Percentiles rank a stretch among this genome's conserved stretches.
These are phyloP conservation scores for Eubasilissa regina DNA, from an alignment of 1,140 invertebrate genomes.

Conservation along the genomic window DNA sequence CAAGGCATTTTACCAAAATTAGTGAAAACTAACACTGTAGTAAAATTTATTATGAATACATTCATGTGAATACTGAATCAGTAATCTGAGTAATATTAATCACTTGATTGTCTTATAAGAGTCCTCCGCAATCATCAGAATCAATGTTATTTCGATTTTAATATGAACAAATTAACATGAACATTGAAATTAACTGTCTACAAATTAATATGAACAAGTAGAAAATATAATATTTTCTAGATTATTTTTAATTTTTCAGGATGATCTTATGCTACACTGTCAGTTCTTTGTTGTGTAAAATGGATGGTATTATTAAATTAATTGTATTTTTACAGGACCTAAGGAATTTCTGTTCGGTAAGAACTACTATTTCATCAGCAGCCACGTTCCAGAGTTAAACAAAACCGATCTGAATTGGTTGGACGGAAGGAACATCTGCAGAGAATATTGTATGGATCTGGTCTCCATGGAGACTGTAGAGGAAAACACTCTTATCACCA, in stretches of 20 bases:
- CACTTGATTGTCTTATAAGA: too few relatives aligned
- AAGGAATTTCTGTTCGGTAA: conserved; percentile 39
- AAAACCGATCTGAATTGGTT: conserved; percentile 35
- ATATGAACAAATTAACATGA: too few relatives aligned
- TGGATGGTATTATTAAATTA: not conserved
- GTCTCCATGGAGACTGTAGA: conserved; percentile 43
- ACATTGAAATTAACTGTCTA: not conserved
- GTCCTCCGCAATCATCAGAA: too few relatives aligned
- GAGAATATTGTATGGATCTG: conserved; percentile 47
- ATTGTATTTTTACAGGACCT: conserved; percentile 34
- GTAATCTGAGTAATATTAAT: too few relatives aligned
- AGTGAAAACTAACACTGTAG: too few relatives aligned
- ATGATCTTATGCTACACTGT: too few relatives aligned
- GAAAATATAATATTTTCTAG: not conserved
- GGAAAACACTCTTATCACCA: conserved; percentile 38
- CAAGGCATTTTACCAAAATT: too few relatives aligned
- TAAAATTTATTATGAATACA: too few relatives aligned
- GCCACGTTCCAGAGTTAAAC: conserved; percentile 31
- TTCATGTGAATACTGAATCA: too few relatives aligned
- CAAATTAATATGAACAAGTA: not conserved
- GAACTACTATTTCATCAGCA: conserved; percentile 45
- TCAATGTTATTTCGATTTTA: too few relatives aligned
- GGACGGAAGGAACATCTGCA: conserved; percentile 44
- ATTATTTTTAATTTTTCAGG: too few relatives aligned
- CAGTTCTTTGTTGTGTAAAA: not conserved